A percentile compares a stretch with the other conserved stretches of the same genome.
phyloP scores from a whole-genome alignment of 2,888 invertebrate genomes.

The Thymelicus lineola region DNA sequence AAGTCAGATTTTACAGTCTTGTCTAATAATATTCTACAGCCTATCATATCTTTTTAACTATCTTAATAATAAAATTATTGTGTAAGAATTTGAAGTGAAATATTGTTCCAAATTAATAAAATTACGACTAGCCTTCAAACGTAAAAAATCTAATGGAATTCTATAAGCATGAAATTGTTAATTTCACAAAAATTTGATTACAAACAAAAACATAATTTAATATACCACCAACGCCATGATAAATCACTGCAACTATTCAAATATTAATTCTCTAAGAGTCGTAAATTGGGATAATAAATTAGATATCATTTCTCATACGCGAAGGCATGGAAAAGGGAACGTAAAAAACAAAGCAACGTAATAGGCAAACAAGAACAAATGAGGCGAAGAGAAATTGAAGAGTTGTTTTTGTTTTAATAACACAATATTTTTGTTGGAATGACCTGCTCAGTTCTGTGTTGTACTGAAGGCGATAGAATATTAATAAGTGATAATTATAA shows the following conservation, averaged over 20 bases:
- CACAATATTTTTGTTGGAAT: conserved; percentile 76
- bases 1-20: too few relatives aligned
- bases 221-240: conserved; percentile 45
- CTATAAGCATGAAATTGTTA: conserved; percentile 30
- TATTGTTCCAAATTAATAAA: not conserved
- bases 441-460: conserved; percentile 63
- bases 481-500: too few relatives aligned
- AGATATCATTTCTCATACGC: conserved; percentile 60
- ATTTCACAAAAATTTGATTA: conserved; percentile 27
- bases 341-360: conserved; percentile 52
- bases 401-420: conserved; percentile 67
- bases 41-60: too few relatives aligned
- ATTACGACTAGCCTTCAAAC: not conserved
- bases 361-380: conserved; percentile 75
- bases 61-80: too few relatives aligned
- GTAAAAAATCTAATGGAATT: conserved; percentile 12
- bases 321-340: conserved; percentile 40
- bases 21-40: too few relatives aligned
- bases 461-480: not conserved
- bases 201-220: conserved; percentile 42
- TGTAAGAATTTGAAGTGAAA: too few relatives aligned
- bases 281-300: conserved; percentile 77
- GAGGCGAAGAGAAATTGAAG: conserved; percentile 62
- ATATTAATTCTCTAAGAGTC: conserved; percentile 61
- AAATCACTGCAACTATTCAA: conserved; percentile 60